A percentile compares a stretch with the other conserved stretches of the same genome.
Evolutionary conservation across 2,797 vertebrate species (phyloP).

Genomic region (Cuniculus paca): DNA sequence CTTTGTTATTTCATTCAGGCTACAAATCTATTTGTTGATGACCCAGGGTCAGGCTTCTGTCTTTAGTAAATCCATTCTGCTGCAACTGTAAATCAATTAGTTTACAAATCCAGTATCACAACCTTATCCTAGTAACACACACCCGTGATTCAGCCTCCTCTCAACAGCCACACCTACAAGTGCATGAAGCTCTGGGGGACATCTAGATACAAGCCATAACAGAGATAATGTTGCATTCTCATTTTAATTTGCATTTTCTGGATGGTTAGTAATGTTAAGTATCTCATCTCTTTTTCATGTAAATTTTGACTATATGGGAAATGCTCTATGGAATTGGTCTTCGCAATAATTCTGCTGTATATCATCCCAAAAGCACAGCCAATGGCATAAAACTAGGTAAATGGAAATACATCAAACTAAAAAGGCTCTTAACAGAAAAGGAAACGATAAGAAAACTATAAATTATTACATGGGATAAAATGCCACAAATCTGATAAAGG

Average conservation of each 20-base stretch:
- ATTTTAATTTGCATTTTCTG: not conserved
- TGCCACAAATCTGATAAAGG: not conserved
- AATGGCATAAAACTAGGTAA: not conserved
- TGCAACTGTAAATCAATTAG: not conserved
- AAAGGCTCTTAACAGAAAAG: not conserved
- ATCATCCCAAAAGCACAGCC: not conserved
- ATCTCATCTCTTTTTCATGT: not conserved
- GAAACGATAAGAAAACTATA: not conserved
- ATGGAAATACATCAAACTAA: not conserved
- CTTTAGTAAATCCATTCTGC: not conserved
- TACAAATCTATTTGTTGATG: not conserved
- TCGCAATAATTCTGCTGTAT: not conserved
- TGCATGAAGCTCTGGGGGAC: too few species aligned
- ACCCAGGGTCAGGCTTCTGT: not conserved
- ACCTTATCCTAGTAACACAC: not conserved
- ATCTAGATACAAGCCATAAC: too few species aligned
- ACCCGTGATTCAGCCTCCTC: too few species aligned
- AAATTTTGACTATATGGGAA: rapidly evolving
- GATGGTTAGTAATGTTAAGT: not conserved
- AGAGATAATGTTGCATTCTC: not conserved
- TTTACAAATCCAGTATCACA: not conserved
- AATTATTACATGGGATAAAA: not conserved
- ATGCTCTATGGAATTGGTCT: not conserved
- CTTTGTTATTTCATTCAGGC: not conserved
- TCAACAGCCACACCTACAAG: too few species aligned